Base-by-base conservation (phyloP, 2,797 vertebrate genomes). In the Tapirus indicus region DNA sequence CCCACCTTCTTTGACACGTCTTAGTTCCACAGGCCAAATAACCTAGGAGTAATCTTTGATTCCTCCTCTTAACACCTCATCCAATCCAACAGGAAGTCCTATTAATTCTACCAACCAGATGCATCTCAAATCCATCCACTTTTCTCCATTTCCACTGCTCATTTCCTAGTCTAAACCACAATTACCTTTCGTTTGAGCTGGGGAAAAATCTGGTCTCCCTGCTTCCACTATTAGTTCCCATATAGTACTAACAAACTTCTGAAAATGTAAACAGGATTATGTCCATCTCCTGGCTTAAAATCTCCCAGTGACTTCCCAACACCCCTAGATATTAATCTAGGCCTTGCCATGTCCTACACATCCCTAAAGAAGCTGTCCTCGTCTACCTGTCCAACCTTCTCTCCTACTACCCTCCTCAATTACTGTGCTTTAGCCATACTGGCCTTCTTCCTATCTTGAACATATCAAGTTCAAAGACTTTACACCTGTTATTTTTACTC, bases 261-360 rank as follows among this genome's bases (percentile, higher is more conserved):
- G 21, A 88, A 96, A 95, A 74, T 11, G 32, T 74, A 91, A 83
- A 88, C 49, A n/a, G 78, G 47, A 69, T 74, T 64, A 58, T 52
- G 14, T 74, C 21, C 58, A 35, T 71, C n/a, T 82, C 7, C 25
- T 64, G 35, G 32, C 32, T 97, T 89, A 77, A 94, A 96, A 79
- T 66, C 49, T 88, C 44, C 75, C 32, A 49, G 10, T n/a, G 47
- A 44, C 35, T 88, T 88, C 10, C 52, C 32, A 47, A 62, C 25
- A 88, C 16, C 54, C 32, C 62, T 64, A 66, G 66, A 14, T 89
- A 75, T 74, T 38, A 69, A 75, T 44, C 64, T 2, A 66, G 66
- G 44, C 49, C 32, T 47, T 82, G 58, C 60, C 32, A 54, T 1
- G 1, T 62, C 29, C 78, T 80, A 32, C 6, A 66, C 74, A 23